phyloP scores from a whole-genome alignment of 2,888 invertebrate genomes.

The Ferrisia virgata region DNA sequence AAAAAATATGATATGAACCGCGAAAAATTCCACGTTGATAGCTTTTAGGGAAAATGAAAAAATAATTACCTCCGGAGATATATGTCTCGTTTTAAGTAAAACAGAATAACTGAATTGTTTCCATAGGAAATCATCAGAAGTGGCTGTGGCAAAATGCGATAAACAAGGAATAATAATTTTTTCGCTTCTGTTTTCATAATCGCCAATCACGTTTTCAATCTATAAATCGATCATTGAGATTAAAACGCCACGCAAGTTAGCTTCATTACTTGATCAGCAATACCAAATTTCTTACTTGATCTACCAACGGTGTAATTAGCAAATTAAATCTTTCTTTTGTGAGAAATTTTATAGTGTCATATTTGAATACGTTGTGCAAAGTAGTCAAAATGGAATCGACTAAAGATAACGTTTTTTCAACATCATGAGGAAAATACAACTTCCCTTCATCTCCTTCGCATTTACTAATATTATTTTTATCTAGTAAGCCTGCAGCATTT shows the following conservation, averaged over 20 bases:
- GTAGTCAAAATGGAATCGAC: conserved; percentile 72
- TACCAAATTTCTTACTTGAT: conserved; percentile 61
- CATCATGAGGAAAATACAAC: conserved; percentile 50
- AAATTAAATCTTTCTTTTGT: conserved; percentile 80
- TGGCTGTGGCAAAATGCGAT: conserved; percentile 76
- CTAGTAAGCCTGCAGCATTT: conserved; percentile 72
- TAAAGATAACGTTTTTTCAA: conserved; percentile 62
- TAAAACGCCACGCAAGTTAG: not conserved
- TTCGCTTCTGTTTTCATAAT: conserved; percentile 60
- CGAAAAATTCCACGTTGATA: not conserved
- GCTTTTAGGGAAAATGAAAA: no score
- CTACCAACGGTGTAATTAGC: conserved; percentile 81
- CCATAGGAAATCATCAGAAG: conserved; percentile 82
- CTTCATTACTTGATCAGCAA: not conserved
- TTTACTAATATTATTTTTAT: conserved; percentile 61
- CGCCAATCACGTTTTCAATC: conserved; percentile 69
- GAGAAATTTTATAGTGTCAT: conserved; percentile 79
- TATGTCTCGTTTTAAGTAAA: conserved; percentile 78
- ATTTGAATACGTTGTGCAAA: conserved; percentile 71
- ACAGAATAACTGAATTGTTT: conserved; percentile 88
- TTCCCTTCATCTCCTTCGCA: not conserved
- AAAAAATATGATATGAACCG: not conserved
- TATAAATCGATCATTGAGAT: conserved; percentile 47
- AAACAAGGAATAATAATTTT: conserved; percentile 72
- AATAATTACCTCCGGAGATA: conserved; percentile 65